Evolutionary conservation across 2,888 invertebrate species (phyloP).

Genomic region (Bibio marci): DNA sequence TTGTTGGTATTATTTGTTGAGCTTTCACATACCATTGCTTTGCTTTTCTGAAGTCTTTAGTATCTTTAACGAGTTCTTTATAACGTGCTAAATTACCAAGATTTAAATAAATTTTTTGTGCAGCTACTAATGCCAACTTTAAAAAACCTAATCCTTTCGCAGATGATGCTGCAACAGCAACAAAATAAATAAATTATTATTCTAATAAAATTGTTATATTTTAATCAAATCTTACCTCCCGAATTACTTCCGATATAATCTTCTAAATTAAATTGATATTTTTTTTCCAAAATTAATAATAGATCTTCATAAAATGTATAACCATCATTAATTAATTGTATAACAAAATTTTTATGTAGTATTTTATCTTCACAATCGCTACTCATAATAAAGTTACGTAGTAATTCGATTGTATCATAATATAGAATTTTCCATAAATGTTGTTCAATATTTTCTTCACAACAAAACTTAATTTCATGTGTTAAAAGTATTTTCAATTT

Average conservation of each 20-base stretch:
- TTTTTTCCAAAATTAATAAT: slow-evolving; percentile 51
- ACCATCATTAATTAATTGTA: slow-evolving; percentile 52
- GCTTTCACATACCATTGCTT: slow-evolving; percentile 85
- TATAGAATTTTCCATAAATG: slow-evolving; percentile 84
- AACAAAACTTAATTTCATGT: slow-evolving; percentile 72
- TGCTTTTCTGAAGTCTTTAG: slow-evolving; percentile 62
- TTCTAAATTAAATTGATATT: slow-evolving; percentile 43
- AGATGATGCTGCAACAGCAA: slow-evolving; percentile 27
- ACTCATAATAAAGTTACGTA: slow-evolving; percentile 49
- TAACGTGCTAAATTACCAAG: slow-evolving; percentile 89
- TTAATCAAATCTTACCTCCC: neutral
- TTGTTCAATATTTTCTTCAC: slow-evolving; percentile 72
- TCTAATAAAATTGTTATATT: neutral
- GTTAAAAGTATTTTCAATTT: too few relatives aligned
- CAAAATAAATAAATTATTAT: neutral
- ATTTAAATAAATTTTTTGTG: slow-evolving; percentile 75
- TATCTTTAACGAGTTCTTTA: slow-evolving; percentile 66
- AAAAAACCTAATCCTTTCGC: slow-evolving; percentile 48
- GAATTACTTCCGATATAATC: slow-evolving; percentile 9
- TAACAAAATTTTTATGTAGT: slow-evolving; percentile 37
- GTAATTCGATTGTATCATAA: slow-evolving; percentile 70
- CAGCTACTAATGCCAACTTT: slow-evolving; percentile 62
- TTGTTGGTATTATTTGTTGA: slow-evolving; percentile 83
- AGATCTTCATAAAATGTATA: slow-evolving; percentile 60
- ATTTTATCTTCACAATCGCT: slow-evolving; percentile 37